A percentile compares a stretch with the other conserved stretches of the same genome.
phyloP scores from a whole-genome alignment of 2,888 invertebrate genomes.

The Meganola albula region DNA sequence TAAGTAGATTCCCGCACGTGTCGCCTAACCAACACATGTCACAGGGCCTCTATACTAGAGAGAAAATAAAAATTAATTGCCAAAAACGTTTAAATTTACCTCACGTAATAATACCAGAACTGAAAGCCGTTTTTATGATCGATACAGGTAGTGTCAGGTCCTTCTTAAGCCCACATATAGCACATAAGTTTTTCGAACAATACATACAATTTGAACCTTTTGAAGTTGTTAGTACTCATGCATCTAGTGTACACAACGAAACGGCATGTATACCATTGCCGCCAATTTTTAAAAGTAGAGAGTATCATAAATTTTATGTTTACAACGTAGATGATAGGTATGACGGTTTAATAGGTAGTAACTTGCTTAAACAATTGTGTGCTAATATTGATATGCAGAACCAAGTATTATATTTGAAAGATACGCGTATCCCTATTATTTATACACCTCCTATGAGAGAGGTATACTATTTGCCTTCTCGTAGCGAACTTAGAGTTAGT shows the following conservation, averaged over 20 bases:
- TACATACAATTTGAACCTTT: constrained; percentile 11
- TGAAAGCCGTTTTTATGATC: constrained; percentile 14
- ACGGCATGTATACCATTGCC: constrained; percentile 11
- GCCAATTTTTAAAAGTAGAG: constrained; percentile 5
- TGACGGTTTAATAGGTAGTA: constrained; percentile 17
- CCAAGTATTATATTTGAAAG: not conserved
- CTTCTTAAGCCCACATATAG: constrained; percentile 1
- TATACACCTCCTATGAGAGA: not conserved
- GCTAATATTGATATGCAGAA: constrained; percentile 14
- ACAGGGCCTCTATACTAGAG: no score
- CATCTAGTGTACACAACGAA: constrained; percentile 12
- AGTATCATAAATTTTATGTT: constrained; percentile 14
- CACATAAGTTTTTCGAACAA: not conserved
- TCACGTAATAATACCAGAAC: constrained; percentile 9
- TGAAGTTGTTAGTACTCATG: constrained; percentile 19
- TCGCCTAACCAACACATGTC: no score
- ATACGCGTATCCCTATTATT: not conserved
- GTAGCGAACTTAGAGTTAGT: not conserved
- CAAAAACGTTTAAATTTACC: constrained; percentile 6
- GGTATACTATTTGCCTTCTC: not conserved
- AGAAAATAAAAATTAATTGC: no score
- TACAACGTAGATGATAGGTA: constrained; percentile 13
- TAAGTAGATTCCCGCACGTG: no score
- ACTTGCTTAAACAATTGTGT: constrained; percentile 16
- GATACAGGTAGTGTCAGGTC: constrained; percentile 20